Conservation (phyloP, 2,113 vertebrate genomes). For the Bettongia penicillata region DNA sequence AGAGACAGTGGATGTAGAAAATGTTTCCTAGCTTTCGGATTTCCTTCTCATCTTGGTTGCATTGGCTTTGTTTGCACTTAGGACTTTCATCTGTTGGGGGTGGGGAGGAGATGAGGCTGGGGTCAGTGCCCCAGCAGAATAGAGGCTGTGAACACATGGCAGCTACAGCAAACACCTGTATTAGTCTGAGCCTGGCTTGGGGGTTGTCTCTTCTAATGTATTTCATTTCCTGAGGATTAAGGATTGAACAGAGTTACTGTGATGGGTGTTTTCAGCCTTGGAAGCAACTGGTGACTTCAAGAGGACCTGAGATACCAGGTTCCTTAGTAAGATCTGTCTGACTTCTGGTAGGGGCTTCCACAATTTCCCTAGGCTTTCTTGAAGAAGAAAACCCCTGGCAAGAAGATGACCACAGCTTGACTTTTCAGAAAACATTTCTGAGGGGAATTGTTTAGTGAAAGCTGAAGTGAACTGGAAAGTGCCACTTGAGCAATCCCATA, state of each 20-base stretch:
- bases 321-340: background rate
- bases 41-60: no score
- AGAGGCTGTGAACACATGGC: background rate
- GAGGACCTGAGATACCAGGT: background rate
- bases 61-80: background rate
- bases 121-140: background rate
- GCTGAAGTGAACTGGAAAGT: background rate
- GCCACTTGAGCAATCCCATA: background rate
- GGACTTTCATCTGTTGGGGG: background rate
- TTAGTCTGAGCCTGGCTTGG: background rate
- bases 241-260: background rate
- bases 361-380: background rate
- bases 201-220: background rate
- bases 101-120: background rate
- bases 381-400: background rate
- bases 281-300: background rate
- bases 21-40: no score
- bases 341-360: background rate
- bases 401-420: background rate
- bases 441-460: background rate
- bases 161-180: background rate
- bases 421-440: background rate
- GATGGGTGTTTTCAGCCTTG: background rate
- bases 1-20: no score
- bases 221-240: background rate